A percentile compares a stretch with the other conserved stretches of the same genome.
Conservation (phyloP, 2,113 vertebrate species). For the Rhinogobius similis region DNA sequence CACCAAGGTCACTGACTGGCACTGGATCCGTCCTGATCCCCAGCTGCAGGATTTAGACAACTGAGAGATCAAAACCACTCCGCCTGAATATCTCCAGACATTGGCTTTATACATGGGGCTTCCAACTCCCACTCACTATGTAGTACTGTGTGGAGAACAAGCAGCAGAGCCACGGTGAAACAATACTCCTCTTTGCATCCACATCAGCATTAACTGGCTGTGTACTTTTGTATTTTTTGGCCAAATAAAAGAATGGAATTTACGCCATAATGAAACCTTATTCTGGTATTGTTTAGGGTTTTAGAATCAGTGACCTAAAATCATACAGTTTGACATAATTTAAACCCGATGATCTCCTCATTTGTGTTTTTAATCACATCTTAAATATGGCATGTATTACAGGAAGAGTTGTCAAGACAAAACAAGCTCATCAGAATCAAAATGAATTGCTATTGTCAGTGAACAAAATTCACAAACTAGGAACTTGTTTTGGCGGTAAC, state of each 20-base stretch:
- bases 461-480: too few relatives aligned
- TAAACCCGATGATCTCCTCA: too few relatives aligned
- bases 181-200: slow-evolving; percentile 23
- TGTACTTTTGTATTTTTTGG: neutral
- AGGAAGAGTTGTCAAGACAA: too few relatives aligned
- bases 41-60: slow-evolving; percentile 78
- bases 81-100: slow-evolving; percentile 62
- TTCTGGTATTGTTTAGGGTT: neutral
- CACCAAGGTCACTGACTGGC: slow-evolving; percentile 74
- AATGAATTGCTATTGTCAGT: too few relatives aligned
- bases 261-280: neutral
- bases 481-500: too few relatives aligned
- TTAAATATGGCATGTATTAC: too few relatives aligned
- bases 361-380: too few relatives aligned
- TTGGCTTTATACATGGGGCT: slow-evolving; percentile 44
- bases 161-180: slow-evolving; percentile 41
- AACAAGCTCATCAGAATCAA: too few relatives aligned
- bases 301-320: neutral
- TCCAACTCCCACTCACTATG: slow-evolving; percentile 48
- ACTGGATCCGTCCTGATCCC: slow-evolving; percentile 73
- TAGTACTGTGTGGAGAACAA: neutral
- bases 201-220: neutral
- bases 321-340: neutral
- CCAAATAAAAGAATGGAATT: neutral
- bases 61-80: slow-evolving; percentile 71